Evolutionary conservation across 2,113 vertebrate genomes (phyloP).

Genomic region (Coturnix japonica): DNA sequence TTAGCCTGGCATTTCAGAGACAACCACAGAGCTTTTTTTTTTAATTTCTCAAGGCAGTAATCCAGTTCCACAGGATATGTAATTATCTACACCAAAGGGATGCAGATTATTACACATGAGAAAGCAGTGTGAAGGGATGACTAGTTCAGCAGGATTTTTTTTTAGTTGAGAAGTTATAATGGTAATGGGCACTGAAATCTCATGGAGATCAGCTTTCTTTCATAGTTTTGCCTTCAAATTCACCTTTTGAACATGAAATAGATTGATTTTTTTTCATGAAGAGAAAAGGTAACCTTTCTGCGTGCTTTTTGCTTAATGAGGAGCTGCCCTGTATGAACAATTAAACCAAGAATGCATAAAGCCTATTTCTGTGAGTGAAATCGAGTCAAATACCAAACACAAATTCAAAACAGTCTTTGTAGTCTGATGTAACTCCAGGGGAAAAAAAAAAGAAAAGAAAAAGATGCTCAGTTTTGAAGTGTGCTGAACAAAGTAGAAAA

Average conservation of each 20-base stretch:
- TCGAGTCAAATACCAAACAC: not conserved
- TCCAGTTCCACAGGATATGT: not conserved
- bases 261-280: not conserved
- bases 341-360: conserved; percentile 39
- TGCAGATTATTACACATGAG: not conserved
- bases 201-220: not conserved
- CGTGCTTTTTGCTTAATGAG: not conserved
- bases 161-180: conserved; percentile 3
- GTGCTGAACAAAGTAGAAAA: conserved; percentile 15
- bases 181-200: not conserved
- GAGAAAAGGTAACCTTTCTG: not conserved
- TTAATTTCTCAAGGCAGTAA: not conserved
- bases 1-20: not conserved
- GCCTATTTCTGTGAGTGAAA: not conserved
- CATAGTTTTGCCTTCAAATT: not conserved
- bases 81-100: conserved; percentile 18
- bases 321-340: not conserved
- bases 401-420: conserved; percentile 32
- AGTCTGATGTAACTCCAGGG: not conserved
- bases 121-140: not conserved
- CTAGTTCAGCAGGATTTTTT: not conserved
- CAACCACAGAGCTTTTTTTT: not conserved
- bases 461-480: conserved; percentile 14
- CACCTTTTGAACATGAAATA: not conserved
- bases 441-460: not conserved